Evolutionary conservation across 2,888 invertebrate genomes (phyloP).

Genomic region (Ochropleura leucogaster): DNA sequence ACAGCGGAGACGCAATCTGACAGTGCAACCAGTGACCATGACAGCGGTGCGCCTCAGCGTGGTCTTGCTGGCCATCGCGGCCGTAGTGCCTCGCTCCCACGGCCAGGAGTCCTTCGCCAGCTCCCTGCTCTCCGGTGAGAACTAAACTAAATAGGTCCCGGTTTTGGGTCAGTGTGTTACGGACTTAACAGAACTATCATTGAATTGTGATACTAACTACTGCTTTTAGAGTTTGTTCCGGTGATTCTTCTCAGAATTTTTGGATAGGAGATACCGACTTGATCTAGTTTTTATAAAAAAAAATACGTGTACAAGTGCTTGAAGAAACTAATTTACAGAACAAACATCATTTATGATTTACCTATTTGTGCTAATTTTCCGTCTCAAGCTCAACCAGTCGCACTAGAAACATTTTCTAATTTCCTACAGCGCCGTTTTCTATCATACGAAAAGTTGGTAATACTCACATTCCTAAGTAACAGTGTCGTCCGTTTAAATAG

Average conservation of each 20-base stretch:
- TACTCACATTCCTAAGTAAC: slow-evolving; percentile 20
- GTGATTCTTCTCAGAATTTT: neutral
- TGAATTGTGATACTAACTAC: slow-evolving; percentile 34
- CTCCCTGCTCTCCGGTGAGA: slow-evolving; percentile 95
- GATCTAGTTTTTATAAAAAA: neutral
- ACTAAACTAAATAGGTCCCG: slow-evolving; percentile 41
- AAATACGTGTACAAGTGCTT: neutral
- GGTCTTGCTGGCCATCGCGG: slow-evolving; percentile 73
- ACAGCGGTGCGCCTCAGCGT: slow-evolving; percentile 72
- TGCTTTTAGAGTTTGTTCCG: neutral
- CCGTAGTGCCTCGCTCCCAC: slow-evolving; percentile 70
- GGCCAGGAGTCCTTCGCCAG: slow-evolving; percentile 95
- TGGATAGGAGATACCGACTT: neutral
- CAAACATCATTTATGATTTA: neutral
- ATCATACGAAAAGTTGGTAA: slow-evolving; percentile 17
- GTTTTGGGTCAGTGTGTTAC: slow-evolving; percentile 55
- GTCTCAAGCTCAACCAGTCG: slow-evolving; percentile 4
- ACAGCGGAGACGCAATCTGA: slow-evolving; percentile 67
- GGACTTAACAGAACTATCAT: slow-evolving; percentile 20
- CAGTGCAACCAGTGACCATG: slow-evolving; percentile 75
- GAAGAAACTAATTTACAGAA: neutral
- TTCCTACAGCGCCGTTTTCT: slow-evolving; percentile 27
- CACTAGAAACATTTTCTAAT: slow-evolving; percentile 49
- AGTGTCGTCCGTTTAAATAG: slow-evolving; percentile 47
- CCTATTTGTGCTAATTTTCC: slow-evolving; percentile 27